A percentile compares a stretch with the other conserved stretches of the same genome.
phyloP scores from a whole-genome alignment of 2,797 vertebrate genomes.

The Chrysocyon brachyurus region DNA sequence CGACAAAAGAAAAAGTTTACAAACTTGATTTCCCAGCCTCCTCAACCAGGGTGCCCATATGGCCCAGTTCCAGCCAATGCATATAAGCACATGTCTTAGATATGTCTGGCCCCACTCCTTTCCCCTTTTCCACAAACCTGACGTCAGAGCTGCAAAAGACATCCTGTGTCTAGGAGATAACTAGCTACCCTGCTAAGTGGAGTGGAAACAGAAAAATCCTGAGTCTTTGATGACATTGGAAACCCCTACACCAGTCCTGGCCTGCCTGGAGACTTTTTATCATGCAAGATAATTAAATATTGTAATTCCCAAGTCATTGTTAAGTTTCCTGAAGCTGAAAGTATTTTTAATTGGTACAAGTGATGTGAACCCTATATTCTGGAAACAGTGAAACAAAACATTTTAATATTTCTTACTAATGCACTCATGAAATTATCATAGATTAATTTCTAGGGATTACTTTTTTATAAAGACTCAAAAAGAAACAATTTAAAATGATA shows the following conservation, averaged over 20 bases:
- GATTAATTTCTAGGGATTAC: not conserved
- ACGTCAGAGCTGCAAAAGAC: not conserved
- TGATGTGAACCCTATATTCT: constrained; percentile 2
- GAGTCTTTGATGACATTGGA: not conserved
- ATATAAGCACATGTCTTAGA: not conserved
- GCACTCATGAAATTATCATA: constrained; percentile 45
- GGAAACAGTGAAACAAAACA: constrained; percentile 41
- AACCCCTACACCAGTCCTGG: not conserved
- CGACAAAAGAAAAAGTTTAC: not conserved
- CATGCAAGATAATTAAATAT: not conserved
- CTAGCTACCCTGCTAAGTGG: not conserved
- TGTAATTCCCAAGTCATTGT: not conserved
- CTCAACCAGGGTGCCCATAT: not conserved
- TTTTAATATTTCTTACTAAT: constrained; percentile 55
- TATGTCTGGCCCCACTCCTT: not conserved
- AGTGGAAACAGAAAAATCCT: constrained; percentile 3
- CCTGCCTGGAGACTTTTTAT: not conserved
- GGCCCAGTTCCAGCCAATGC: not conserved
- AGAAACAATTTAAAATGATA: constrained; percentile 84
- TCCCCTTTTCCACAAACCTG: not conserved
- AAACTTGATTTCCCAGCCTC: not conserved
- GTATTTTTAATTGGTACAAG: constrained; percentile 17
- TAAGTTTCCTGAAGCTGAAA: constrained; percentile 8
- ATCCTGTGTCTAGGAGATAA: not conserved
- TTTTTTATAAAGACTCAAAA: constrained; percentile 63